Conservation (phyloP, 2,797 vertebrate species). For the Choloepus didactylus region DNA sequence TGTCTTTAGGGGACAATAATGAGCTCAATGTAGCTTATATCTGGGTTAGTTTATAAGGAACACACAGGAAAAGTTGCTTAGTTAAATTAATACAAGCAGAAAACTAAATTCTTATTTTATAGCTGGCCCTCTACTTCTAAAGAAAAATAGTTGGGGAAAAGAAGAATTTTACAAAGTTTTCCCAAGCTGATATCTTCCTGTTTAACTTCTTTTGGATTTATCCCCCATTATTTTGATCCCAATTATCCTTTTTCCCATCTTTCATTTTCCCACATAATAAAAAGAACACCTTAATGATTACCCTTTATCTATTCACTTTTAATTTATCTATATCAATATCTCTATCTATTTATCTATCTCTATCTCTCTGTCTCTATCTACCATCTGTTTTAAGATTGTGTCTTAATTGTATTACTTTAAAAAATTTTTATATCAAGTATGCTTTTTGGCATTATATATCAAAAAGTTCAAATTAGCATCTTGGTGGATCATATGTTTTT, state of each 20-base stretch:
- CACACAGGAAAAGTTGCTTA: slow-evolving; percentile 75
- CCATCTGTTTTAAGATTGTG: neutral
- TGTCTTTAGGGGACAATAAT: slow-evolving; percentile 80
- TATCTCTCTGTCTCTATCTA: neutral
- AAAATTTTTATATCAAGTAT: neutral
- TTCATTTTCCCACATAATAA: neutral
- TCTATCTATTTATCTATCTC: neutral
- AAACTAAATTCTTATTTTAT: slow-evolving; percentile 75
- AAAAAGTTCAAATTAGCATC: slow-evolving; percentile 18
- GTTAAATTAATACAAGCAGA: slow-evolving; percentile 73
- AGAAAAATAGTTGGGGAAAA: slow-evolving; percentile 53
- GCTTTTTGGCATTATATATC: neutral
- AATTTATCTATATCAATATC: neutral
- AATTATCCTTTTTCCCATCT: neutral
- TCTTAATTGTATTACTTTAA: neutral
- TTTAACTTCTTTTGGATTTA: neutral
- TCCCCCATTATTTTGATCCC: neutral
- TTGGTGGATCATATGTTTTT: neutral
- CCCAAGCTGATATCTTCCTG: neutral
- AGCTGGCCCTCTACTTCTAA: slow-evolving; percentile 62
- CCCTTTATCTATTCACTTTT: neutral
- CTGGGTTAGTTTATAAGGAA: slow-evolving; percentile 66
- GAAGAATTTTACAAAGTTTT: slow-evolving; percentile 36
- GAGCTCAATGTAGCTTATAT: slow-evolving; percentile 77
- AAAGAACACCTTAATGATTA: neutral